Evolutionary conservation across 2,113 vertebrate genomes (phyloP).

Genomic region (Phrynosoma platyrhinos): DNA sequence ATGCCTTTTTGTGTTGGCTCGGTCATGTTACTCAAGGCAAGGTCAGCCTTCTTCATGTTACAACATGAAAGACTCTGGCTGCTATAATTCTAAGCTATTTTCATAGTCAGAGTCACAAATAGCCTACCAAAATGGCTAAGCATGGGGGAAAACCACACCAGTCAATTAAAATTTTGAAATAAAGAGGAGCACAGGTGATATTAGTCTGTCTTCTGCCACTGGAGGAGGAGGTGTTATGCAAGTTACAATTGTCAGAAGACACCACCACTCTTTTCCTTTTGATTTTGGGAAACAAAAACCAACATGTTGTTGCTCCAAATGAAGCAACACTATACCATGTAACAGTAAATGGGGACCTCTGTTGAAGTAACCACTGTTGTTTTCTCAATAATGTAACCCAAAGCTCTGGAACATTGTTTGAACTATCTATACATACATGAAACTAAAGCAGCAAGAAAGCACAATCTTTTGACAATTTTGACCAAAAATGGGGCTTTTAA

Average conservation of each 20-base stretch:
- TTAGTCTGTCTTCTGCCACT: constrained; percentile 13
- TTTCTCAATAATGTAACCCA: constrained; percentile 20
- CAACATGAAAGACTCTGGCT: not conserved
- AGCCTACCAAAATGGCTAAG: not conserved
- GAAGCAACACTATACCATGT: not conserved
- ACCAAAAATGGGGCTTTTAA: constrained; percentile 49
- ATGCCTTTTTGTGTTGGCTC: constrained; percentile 50
- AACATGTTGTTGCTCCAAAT: not conserved
- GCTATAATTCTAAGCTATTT: constrained; percentile 6
- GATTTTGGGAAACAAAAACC: not conserved
- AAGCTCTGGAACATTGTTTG: not conserved
- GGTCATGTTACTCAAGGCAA: constrained; percentile 63
- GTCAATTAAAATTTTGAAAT: not conserved
- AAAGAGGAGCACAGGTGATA: constrained; percentile 29
- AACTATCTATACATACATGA: not conserved
- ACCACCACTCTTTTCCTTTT: constrained; percentile 9
- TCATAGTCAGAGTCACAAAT: constrained; percentile 7
- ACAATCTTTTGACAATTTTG: constrained; percentile 50
- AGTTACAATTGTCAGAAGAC: not conserved
- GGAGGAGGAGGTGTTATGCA: constrained; percentile 12
- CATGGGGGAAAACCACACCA: not conserved
- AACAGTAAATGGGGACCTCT: constrained; percentile 21
- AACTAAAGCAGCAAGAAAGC: not conserved
- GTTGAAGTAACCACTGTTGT: constrained; percentile 54
- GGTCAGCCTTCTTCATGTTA: constrained; percentile 46